Evolutionary conservation across 2,113 vertebrate genomes (phyloP), one percentile per base, ranked within the genome.

Genomic region (Cyphomyrus plagiostoma): DNA sequence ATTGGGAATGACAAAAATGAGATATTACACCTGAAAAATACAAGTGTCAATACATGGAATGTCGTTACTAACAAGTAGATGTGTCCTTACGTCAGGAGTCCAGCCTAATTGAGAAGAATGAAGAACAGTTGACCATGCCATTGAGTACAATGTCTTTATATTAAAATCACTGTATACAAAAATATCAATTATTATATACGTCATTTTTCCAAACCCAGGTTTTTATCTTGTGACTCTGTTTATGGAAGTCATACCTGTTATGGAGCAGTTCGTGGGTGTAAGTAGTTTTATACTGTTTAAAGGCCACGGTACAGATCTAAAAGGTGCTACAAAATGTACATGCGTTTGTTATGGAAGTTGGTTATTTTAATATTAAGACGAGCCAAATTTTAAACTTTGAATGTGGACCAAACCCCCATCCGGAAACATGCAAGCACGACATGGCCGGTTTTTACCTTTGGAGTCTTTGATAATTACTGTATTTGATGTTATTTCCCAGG

Each of bases 201-300:
- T 80, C 15, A 80, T 80, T 42, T 80, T 48, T 50, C 48, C 15
- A 89, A 80, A 77, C 48, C 45, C 42, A 50, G n/a, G 30, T 82
- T 39, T 85, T 85, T 15, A 13, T 84, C 50, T 84, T 58, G 88
- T 56, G 26, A 48, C 49, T 48, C 53, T 56, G 49, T 89, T 85
- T 84, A 56, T 84, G 88, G 49, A 42, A 15, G 45, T 89, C 13
- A 52, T 23, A 30, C 26, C 45, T 35, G 49, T 45, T 82, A 89
- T 46, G 21, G 30, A 82, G 30, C 46, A 52, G 74, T 89, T 23
- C 82, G 45, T 42, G 77, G 77, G 85, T 84, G 88, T 58, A 46
- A 50, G 50, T 84, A 35, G 39, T 15, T 89, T 84, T 85, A 84
- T 62, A 89, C 89, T 56, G 52, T 89, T 23, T n/a, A 88, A 74